These are phyloP conservation scores for Loxodonta africana DNA, from an alignment of 2,113 vertebrate genomes.

Conservation along the genomic window DNA sequence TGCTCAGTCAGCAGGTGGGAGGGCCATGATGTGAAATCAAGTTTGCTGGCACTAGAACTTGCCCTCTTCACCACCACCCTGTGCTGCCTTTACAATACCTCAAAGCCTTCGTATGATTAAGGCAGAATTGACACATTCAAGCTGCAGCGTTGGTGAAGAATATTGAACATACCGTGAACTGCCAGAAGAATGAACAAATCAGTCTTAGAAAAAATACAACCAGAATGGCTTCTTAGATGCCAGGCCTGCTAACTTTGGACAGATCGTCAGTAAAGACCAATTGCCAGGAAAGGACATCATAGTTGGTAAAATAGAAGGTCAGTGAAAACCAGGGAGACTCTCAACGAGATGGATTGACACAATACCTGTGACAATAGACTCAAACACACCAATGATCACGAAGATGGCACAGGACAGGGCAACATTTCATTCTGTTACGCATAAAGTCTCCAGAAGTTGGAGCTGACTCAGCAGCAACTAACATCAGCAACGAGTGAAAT, in stretches of 20 bases:
- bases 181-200: too few relatives aligned
- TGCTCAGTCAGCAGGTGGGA: background rate
- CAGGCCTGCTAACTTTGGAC: background rate
- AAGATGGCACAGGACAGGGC: background rate
- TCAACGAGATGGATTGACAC: background rate
- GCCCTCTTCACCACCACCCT: background rate
- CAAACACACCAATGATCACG: background rate
- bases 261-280: background rate
- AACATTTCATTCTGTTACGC: background rate
- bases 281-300: background rate
- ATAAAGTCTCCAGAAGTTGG: background rate
- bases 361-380: background rate
- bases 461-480: background rate
- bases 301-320: background rate
- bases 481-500: background rate
- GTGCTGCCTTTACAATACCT: background rate
- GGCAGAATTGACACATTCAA: background rate
- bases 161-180: too few relatives aligned
- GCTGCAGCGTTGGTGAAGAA: background rate
- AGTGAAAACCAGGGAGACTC: background rate
- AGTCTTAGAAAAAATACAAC: too few relatives aligned
- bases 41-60: background rate
- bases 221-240: too few relatives aligned
- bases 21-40: background rate
- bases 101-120: background rate